phyloP scores from a whole-genome alignment of 2,113 vertebrate species.

The Piprites chloris region DNA sequence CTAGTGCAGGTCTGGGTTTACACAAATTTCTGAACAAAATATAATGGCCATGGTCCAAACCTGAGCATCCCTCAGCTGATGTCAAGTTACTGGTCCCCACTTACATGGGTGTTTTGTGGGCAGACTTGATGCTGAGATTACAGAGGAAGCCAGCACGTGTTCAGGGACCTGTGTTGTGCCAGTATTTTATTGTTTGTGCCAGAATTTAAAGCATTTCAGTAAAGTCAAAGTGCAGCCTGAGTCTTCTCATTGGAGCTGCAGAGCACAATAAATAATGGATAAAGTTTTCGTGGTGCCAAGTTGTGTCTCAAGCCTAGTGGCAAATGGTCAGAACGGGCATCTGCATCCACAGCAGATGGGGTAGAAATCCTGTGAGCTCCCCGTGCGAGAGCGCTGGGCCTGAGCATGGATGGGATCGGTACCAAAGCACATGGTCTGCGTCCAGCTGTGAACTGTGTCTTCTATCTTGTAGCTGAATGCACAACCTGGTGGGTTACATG shows the following conservation, averaged over 20 bases:
- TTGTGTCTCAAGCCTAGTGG: not conserved
- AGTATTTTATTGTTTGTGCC: constrained; percentile 50
- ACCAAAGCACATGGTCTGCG: not conserved
- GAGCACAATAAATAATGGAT: constrained; percentile 56
- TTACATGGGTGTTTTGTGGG: not conserved
- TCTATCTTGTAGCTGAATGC: not conserved
- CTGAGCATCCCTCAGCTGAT: not conserved
- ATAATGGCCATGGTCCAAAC: not conserved
- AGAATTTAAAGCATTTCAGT: constrained; percentile 50
- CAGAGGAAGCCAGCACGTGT: not conserved
- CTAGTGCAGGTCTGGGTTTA: not conserved
- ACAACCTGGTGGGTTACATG: constrained; percentile 6
- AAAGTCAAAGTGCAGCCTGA: constrained; percentile 33
- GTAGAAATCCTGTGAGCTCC: not conserved
- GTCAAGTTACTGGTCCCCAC: not conserved
- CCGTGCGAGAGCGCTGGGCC: not conserved
- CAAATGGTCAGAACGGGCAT: not conserved
- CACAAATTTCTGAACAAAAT: not conserved
- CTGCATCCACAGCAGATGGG: not conserved
- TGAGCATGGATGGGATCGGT: not conserved
- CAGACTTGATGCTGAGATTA: not conserved
- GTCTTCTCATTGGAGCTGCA: constrained; percentile 25
- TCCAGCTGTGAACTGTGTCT: not conserved
- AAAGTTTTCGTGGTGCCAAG: constrained; percentile 29
- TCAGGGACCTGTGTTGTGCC: constrained; percentile 28